A percentile compares a stretch with the other conserved stretches of the same genome.
phyloP scores from a whole-genome alignment of 2,888 invertebrate species.

The Erannis defoliaria region DNA sequence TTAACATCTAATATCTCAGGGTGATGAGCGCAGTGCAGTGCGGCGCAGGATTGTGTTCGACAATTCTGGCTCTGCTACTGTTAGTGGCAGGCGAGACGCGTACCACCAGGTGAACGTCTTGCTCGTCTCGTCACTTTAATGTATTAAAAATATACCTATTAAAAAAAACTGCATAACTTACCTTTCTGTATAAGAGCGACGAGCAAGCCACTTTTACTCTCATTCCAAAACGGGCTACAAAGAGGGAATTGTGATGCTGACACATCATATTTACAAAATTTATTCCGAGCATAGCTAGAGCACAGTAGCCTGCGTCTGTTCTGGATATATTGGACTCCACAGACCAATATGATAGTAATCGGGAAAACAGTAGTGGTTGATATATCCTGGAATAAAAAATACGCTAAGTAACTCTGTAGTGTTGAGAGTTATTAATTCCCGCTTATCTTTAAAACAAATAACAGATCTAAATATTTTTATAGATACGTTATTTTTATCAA shows the following conservation, averaged over 20 bases:
- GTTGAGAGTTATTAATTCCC: too few species aligned
- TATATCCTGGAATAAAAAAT: conserved; percentile 66
- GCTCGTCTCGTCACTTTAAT: too few species aligned
- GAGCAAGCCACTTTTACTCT: conserved; percentile 90
- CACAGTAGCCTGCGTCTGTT: conserved; percentile 86
- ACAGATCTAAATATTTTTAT: too few species aligned
- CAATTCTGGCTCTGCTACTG: too few species aligned
- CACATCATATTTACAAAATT: conserved; percentile 84
- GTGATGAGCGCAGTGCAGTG: too few species aligned
- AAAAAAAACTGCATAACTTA: conserved; percentile 57
- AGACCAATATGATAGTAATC: conserved; percentile 83
- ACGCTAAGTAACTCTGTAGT: not conserved
- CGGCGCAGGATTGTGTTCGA: too few species aligned
- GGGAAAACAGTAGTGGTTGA: conserved; percentile 84
- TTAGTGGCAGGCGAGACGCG: too few species aligned
- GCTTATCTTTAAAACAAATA: too few species aligned
- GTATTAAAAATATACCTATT: too few species aligned
- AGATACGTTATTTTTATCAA: too few species aligned
- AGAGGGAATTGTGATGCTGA: conserved; percentile 91
- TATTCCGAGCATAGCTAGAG: conserved; percentile 79
- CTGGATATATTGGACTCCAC: conserved; percentile 64
- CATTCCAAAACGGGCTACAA: conserved; percentile 88
- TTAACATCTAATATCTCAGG: too few species aligned
- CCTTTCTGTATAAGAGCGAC: conserved; percentile 92
- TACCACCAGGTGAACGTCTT: too few species aligned